Evolutionary conservation across 2,797 vertebrate genomes (phyloP).

Genomic region (Loriculus beryllinus): DNA sequence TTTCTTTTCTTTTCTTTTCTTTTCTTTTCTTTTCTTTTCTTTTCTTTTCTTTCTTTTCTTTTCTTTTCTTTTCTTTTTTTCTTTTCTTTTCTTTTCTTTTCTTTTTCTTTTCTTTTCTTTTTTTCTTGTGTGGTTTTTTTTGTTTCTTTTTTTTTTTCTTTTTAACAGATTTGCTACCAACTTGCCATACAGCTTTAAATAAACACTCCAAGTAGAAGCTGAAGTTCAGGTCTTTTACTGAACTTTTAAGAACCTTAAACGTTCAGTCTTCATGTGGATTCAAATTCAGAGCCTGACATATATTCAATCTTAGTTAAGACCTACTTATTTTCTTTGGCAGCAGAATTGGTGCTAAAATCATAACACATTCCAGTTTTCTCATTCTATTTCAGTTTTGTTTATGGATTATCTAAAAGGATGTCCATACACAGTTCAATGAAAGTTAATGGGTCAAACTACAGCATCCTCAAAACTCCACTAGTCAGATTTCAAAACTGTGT

Average conservation of each 20-base stretch:
- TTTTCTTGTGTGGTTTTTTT: too few relatives aligned
- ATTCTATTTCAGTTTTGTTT: conserved; percentile 56
- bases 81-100: neutral
- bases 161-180: neutral
- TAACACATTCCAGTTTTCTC: conserved; percentile 36
- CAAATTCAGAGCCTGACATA: neutral
- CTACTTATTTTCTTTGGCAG: conserved; percentile 44
- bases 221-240: neutral
- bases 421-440: conserved; percentile 62
- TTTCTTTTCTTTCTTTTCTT: neutral
- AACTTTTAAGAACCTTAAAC: neutral
- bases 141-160: neutral
- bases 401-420: conserved; percentile 68
- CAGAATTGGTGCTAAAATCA: conserved; percentile 25
- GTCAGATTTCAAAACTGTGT: neutral
- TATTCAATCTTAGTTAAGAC: neutral
- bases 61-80: too few relatives aligned
- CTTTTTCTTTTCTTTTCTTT: neutral
- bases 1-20: too few relatives aligned
- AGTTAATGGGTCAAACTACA: conserved; percentile 39
- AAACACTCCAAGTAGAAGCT: neutral
- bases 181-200: neutral
- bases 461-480: neutral
- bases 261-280: neutral
- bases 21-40: too few relatives aligned